Base-by-base conservation (phyloP, 2,888 invertebrate species). In the Incurvaria masculella region DNA sequence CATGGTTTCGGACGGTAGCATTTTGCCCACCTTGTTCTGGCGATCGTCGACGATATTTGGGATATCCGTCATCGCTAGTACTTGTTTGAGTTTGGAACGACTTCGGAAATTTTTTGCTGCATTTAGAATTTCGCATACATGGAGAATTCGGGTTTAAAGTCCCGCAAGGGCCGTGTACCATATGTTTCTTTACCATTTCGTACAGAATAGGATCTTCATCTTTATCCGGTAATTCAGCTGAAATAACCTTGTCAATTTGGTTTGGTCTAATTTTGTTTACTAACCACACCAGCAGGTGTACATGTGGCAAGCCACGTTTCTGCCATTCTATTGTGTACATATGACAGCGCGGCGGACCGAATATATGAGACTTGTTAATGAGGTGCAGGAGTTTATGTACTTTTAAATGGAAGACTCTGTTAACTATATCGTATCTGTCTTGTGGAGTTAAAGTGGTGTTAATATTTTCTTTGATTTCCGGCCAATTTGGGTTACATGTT, bases 71-170 rank as follows among this genome's bases (percentile, higher is more conserved):
- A 10, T 44, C 52, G 1, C 56, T 54, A 11, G 57, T 47, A 11
- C 46, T 42, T 14, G 65, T 69, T 27, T 49, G 47, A 48, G 61
- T 60, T 2, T 50, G 17, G 21, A 56, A 26, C 17, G 42, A 45
- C 17, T 46, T 16, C 8, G 64, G 67, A 49, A 56, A 69, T 1
- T 49, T 46, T 49, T 68, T 68, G 1, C 53, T 50, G 52, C 66
- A 69, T 16, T 16, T 27, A 16, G 11, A 38, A 21, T 51, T 17
- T 17, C 21, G 26, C 48, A 51, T 51, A 40, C 50, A 51, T 5
- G 48, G 48, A 11, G 44, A 23, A 21, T 39, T 45, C 39, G 47
- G 46, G 51, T 52, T 50, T 8, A 44, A 19, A 33, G 23, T 14
- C 19, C 52, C 52, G 33, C 52, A 51, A 33, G 51, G 49, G 5